Percentiles rank a stretch among this genome's conserved stretches.
phyloP scores from a whole-genome alignment of 2,888 invertebrate genomes.

The Melipona bicolor region DNA sequence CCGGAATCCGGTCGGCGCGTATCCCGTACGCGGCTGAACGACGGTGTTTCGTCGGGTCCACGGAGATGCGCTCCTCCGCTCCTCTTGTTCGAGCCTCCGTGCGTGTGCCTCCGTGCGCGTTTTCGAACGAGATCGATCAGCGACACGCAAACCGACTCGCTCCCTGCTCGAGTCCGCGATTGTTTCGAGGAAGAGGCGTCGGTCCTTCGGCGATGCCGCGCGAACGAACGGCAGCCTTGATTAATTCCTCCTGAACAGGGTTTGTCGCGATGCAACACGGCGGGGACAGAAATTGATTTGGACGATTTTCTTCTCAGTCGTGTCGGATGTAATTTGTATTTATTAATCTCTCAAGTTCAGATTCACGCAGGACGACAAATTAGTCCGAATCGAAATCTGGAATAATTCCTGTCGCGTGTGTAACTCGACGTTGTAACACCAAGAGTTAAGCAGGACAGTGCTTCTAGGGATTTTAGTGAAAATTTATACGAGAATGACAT shows the following conservation, averaged over 20 bases:
- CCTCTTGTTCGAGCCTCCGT: constrained; percentile 6
- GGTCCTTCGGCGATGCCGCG: not conserved
- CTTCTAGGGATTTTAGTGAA: no score
- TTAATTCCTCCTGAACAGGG: not conserved
- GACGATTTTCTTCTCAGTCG: not conserved
- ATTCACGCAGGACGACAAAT: no score
- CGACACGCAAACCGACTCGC: constrained; percentile 73
- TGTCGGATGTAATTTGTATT: no score
- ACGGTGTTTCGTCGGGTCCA: constrained; percentile 61
- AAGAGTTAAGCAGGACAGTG: no score
- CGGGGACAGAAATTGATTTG: not conserved
- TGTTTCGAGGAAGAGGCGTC: constrained; percentile 58
- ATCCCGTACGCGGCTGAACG: constrained; percentile 62
- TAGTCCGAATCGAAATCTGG: no score
- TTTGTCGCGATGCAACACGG: not conserved
- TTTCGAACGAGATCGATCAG: constrained; percentile 59
- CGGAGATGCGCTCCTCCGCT: constrained; percentile 45
- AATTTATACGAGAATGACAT: no score
- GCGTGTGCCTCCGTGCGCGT: constrained; percentile 18
- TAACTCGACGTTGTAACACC: no score
- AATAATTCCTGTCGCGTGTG: no score
- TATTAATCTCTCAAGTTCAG: no score
- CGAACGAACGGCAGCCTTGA: not conserved
- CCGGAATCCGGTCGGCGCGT: constrained; percentile 77
- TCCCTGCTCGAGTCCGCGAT: constrained; percentile 49